Conservation (phyloP, 2,113 vertebrate species). For the Rhynchopsitta pachyrhyncha region DNA sequence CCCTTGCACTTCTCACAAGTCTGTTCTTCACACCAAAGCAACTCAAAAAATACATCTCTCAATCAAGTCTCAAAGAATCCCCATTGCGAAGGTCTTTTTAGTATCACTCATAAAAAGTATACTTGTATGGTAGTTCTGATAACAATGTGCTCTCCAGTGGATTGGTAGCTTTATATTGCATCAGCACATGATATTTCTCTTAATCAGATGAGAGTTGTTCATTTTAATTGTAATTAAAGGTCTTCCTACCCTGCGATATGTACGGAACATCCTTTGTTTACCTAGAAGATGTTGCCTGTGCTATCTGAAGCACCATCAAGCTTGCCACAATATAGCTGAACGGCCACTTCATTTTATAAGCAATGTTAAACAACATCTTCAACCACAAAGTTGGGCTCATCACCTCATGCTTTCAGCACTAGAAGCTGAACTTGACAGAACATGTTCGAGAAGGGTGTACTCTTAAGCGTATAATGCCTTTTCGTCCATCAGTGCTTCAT, state of each 20-base stretch:
- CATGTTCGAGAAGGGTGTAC: neutral
- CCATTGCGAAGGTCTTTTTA: neutral
- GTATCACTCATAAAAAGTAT: neutral
- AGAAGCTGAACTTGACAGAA: neutral
- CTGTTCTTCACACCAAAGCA: neutral
- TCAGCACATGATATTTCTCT: neutral
- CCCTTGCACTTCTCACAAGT: neutral
- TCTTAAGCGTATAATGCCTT: neutral
- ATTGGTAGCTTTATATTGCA: neutral
- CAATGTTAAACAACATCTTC: neutral
- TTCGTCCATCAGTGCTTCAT: rapidly evolving
- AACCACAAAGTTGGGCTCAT: neutral
- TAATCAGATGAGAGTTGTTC: neutral
- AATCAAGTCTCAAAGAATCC: neutral
- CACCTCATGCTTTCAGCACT: neutral
- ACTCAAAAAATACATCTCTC: neutral
- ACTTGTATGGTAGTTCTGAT: neutral
- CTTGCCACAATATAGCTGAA: neutral
- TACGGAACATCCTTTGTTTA: neutral
- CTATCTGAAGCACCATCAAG: neutral
- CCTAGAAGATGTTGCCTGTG: neutral
- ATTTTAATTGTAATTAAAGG: neutral
- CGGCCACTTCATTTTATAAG: neutral
- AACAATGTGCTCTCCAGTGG: neutral
- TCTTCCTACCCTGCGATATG: neutral